Evolutionary conservation across 2,888 invertebrate genomes (phyloP).

Genomic region (Trilocha varians): DNA sequence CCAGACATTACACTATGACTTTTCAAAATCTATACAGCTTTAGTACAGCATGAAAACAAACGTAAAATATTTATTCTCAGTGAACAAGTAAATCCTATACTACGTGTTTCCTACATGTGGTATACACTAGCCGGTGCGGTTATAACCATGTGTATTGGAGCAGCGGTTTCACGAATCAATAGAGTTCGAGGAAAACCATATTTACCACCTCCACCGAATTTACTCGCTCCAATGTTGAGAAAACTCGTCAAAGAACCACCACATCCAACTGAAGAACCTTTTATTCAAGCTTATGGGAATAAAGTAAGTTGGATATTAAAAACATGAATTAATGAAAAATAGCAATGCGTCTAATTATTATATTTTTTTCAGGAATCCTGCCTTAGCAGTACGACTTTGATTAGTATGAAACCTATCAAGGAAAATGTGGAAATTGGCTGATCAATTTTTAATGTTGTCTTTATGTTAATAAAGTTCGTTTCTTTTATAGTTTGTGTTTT

Average conservation of each 20-base stretch:
- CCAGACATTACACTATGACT: no score
- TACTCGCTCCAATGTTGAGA: slow-evolving; percentile 82
- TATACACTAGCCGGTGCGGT: slow-evolving; percentile 74
- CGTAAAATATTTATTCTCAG: slow-evolving; percentile 22
- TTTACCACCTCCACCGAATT: slow-evolving; percentile 49
- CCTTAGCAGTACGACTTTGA: slow-evolving; percentile 33
- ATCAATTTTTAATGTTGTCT: slow-evolving; percentile 10
- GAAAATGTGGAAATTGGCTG: slow-evolving; percentile 44
- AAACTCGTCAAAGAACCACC: slow-evolving; percentile 67
- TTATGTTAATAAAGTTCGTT: background rate
- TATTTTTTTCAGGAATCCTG: slow-evolving; percentile 33
- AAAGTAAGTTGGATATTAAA: slow-evolving; percentile 28
- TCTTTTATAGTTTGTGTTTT: background rate
- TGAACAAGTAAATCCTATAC: slow-evolving; percentile 75
- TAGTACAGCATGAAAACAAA: no score
- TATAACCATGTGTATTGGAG: slow-evolving; percentile 45
- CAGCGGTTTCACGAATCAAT: slow-evolving; percentile 37
- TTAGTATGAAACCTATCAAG: slow-evolving; percentile 51
- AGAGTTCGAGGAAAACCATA: slow-evolving; percentile 40
- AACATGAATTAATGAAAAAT: background rate
- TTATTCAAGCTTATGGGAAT: slow-evolving; percentile 52
- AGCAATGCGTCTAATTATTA: no score
- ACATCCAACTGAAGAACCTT: slow-evolving; percentile 53
- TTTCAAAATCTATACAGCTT: no score
- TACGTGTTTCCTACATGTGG: slow-evolving; percentile 85